Evolutionary conservation across 2,888 invertebrate species (phyloP).

Genomic region (Synanthedon andrenaeformis): DNA sequence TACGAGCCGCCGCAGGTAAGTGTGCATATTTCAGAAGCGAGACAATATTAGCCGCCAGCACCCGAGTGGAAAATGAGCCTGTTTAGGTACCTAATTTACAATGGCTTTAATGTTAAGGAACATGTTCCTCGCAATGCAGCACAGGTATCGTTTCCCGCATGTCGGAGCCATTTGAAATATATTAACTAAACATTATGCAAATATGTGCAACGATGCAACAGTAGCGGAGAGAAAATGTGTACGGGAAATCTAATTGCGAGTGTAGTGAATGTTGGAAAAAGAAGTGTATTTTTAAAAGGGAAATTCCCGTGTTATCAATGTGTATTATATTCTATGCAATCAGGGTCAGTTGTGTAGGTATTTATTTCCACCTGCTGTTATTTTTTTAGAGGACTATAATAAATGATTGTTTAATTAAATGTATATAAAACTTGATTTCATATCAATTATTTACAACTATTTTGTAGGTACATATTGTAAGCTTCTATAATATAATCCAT

Average conservation of each 20-base stretch:
- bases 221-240: constrained; percentile 23
- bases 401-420: no score
- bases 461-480: no score
- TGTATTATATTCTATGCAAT: no score
- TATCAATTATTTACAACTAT: no score
- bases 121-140: constrained; percentile 37
- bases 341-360: no score
- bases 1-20: constrained; percentile 54
- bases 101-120: constrained; percentile 47
- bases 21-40: constrained; percentile 60
- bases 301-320: no score
- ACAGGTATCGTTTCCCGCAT: constrained; percentile 27
- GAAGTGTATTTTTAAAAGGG: no score
- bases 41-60: constrained; percentile 68
- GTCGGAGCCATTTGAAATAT: constrained; percentile 30
- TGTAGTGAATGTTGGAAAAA: neutral
- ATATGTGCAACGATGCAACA: constrained; percentile 35
- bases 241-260: neutral
- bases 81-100: constrained; percentile 64
- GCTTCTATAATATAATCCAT: no score
- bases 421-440: no score
- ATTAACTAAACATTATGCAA: constrained; percentile 36
- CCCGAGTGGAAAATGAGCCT: constrained; percentile 73
- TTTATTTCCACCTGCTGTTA: no score
- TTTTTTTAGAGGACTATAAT: no score